Conservation (phyloP, 1,140 invertebrate species). For the Argopecten irradians region DNA sequence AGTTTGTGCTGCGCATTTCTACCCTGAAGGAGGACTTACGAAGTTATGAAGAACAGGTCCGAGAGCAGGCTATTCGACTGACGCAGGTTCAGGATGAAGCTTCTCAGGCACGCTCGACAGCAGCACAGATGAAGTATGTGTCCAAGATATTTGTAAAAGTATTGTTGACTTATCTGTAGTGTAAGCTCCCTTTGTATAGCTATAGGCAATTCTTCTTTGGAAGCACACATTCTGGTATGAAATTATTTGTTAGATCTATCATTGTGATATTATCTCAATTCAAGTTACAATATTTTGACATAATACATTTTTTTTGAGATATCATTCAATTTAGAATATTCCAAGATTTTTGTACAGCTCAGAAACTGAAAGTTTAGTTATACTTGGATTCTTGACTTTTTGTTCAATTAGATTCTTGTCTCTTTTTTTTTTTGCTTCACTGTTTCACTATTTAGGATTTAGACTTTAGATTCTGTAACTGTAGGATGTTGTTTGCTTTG, state of each 20-base stretch:
- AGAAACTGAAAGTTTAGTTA: too few species aligned
- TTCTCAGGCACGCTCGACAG: constrained; percentile 65
- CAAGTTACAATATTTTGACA: too few species aligned
- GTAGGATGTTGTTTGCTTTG: not conserved
- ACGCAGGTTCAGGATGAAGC: constrained; percentile 66
- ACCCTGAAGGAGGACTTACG: constrained; percentile 67
- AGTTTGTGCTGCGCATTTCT: constrained; percentile 62
- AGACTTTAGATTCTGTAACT: too few species aligned
- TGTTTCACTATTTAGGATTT: not conserved
- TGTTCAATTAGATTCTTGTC: not conserved
- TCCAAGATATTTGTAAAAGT: not conserved
- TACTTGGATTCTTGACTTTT: not conserved
- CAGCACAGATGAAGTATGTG: constrained; percentile 75
- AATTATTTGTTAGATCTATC: too few species aligned
- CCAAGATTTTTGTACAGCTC: too few species aligned
- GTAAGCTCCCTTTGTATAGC: too few species aligned
- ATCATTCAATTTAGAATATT: too few species aligned
- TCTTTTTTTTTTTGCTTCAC: not conserved
- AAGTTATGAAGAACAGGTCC: constrained; percentile 70
- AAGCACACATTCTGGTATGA: too few species aligned
- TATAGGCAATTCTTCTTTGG: too few species aligned
- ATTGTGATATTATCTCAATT: too few species aligned
- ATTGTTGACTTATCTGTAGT: not conserved
- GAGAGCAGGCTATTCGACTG: constrained; percentile 64
- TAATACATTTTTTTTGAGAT: too few species aligned